Conservation (phyloP, 1,140 invertebrate species). For the Manduca sexta region DNA sequence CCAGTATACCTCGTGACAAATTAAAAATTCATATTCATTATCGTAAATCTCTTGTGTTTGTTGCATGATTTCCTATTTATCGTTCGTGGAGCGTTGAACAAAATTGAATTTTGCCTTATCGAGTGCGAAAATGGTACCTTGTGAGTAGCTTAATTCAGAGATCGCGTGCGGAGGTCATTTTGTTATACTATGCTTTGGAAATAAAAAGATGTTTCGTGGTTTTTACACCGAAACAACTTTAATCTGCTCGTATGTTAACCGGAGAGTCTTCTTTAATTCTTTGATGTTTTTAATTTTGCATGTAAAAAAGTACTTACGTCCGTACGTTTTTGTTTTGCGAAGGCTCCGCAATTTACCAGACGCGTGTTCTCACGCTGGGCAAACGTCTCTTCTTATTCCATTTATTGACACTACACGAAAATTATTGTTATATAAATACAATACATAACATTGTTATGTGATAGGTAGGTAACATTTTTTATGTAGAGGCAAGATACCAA, state of each 20-base stretch:
- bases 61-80: not conserved
- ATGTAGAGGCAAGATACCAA: too few species aligned
- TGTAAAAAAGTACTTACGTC: slow-evolving; percentile 14
- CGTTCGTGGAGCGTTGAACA: not conserved
- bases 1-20: slow-evolving; percentile 36
- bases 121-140: slow-evolving; percentile 26
- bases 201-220: slow-evolving; percentile 24
- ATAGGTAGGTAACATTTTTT: too few species aligned
- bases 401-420: not conserved
- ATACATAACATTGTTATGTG: too few species aligned
- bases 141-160: slow-evolving; percentile 30
- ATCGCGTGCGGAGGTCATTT: slow-evolving; percentile 20
- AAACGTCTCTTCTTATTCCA: too few species aligned
- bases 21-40: slow-evolving; percentile 41
- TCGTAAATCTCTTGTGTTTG: slow-evolving; percentile 23
- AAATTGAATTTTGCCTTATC: too few species aligned
- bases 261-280: slow-evolving; percentile 27
- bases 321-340: slow-evolving; percentile 12
- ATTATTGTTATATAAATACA: not conserved
- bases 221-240: slow-evolving; percentile 22
- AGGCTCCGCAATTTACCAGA: slow-evolving; percentile 2
- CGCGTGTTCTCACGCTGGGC: too few species aligned
- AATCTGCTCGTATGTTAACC: slow-evolving; percentile 26
- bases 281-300: slow-evolving; percentile 22
- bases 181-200: slow-evolving; percentile 26